Conservation (phyloP, 2,888 invertebrate species). For the Cremastobaeus sp. region DNA sequence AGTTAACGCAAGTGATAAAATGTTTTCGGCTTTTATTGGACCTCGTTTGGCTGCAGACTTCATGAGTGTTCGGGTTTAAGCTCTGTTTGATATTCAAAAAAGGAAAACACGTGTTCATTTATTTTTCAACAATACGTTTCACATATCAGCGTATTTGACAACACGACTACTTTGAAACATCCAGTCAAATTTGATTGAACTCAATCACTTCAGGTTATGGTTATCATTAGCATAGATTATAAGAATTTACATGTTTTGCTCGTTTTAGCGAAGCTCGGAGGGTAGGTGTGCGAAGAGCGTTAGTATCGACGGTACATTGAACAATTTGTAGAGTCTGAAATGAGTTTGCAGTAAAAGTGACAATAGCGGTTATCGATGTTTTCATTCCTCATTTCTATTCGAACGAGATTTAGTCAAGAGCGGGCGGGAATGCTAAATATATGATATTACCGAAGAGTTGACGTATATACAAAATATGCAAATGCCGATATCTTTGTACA, state of each 20-base stretch:
- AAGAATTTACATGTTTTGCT: constrained; percentile 14
- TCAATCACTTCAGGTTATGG: too few relatives aligned
- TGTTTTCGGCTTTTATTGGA: too few relatives aligned
- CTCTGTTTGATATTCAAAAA: too few relatives aligned
- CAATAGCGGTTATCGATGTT: constrained; percentile 43
- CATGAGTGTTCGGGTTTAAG: too few relatives aligned
- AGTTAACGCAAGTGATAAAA: too few relatives aligned
- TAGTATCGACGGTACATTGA: constrained; percentile 25
- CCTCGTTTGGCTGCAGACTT: too few relatives aligned
- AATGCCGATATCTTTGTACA: constrained; percentile 21
- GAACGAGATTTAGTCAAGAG: constrained; percentile 74
- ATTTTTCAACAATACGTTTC: too few relatives aligned
- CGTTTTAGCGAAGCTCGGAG: constrained; percentile 15
- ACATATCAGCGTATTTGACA: too few relatives aligned
- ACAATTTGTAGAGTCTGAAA: constrained; percentile 36
- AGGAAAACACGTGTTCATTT: too few relatives aligned
- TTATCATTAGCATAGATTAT: constrained; percentile 13
- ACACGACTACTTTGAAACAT: too few relatives aligned
- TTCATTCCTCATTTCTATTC: constrained; percentile 73
- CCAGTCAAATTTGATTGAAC: too few relatives aligned
- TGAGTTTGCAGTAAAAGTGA: constrained; percentile 39
- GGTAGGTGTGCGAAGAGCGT: constrained; percentile 14
- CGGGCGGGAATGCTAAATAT: constrained; percentile 51
- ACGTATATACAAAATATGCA: constrained; percentile 41
- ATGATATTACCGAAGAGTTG: constrained; percentile 28